phyloP scores from a whole-genome alignment of 2,113 vertebrate species.

The Calonectris borealis region DNA sequence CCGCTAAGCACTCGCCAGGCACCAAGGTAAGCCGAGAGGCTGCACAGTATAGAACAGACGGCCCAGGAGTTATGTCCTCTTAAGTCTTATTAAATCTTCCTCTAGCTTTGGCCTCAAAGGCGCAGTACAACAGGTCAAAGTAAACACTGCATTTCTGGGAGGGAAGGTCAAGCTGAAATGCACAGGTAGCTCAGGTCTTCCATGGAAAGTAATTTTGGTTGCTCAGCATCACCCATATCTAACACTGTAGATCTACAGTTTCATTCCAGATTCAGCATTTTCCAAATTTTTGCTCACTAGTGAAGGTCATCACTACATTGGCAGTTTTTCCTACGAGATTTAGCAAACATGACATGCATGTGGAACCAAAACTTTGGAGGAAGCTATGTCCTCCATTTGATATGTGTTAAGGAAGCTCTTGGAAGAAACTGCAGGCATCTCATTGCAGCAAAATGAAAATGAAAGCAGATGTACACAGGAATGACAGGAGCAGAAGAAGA shows the following conservation, averaged over 20 bases:
- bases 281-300: not conserved
- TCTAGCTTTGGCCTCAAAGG: not conserved
- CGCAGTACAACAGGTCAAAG: not conserved
- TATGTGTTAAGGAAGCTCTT: not conserved
- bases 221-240: not conserved
- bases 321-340: not conserved
- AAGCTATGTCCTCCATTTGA: not conserved
- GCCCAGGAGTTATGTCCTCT: not conserved
- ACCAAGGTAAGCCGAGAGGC: not conserved
- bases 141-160: not conserved
- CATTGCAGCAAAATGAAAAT: not conserved
- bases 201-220: not conserved
- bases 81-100: not conserved
- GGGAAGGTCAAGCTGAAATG: not conserved
- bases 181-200: not conserved
- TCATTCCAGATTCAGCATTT: not conserved
- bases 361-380: not conserved
- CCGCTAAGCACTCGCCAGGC: not conserved
- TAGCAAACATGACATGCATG: not conserved
- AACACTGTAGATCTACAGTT: not conserved
- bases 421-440: not conserved
- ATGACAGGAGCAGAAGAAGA: fast-evolving
- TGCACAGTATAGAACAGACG: not conserved
- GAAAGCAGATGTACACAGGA: not conserved
- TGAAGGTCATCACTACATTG: not conserved